A percentile compares a stretch with the other conserved stretches of the same genome.
phyloP scores from a whole-genome alignment of 2,113 vertebrate species.

The Nothobranchius furzeri region DNA sequence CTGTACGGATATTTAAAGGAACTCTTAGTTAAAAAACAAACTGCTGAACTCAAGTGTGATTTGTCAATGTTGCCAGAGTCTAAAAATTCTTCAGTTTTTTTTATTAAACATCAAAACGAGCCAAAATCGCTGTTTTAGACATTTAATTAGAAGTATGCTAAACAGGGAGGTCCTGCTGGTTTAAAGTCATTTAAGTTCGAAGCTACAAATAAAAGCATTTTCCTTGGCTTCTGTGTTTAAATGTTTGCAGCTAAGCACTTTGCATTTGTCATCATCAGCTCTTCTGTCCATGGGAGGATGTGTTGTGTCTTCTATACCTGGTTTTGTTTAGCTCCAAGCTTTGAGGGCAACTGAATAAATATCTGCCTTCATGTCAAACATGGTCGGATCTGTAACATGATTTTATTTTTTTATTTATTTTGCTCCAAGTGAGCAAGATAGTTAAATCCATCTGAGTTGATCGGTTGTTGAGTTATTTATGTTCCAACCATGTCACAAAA shows the following conservation, averaged over 20 bases:
- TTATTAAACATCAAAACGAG: not conserved
- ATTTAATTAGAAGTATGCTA: not conserved
- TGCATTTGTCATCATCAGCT: not conserved
- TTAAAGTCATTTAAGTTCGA: not conserved
- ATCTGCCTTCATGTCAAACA: slow-evolving; percentile 12
- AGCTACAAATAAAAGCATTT: not conserved
- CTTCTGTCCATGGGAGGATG: slow-evolving; percentile 5
- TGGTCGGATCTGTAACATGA: slow-evolving; percentile 10
- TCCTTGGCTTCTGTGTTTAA: not conserved
- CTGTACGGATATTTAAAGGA: not conserved
- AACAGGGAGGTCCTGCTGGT: not conserved
- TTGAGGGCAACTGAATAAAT: slow-evolving; percentile 17
- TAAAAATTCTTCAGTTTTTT: not conserved
- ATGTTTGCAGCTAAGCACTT: slow-evolving; percentile 9
- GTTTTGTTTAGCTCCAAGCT: slow-evolving; percentile 19
- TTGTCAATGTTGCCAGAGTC: not conserved
- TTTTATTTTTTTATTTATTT: slow-evolving; percentile 9
- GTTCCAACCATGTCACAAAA: slow-evolving; percentile 1
- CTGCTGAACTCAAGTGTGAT: not conserved
- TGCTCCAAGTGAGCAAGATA: slow-evolving; percentile 32
- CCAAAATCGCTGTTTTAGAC: not conserved
- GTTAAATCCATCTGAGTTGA: slow-evolving; percentile 17
- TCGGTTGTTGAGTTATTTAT: slow-evolving; percentile 2
- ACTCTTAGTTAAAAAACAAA: not conserved
- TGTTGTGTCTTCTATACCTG: not conserved